A percentile compares a stretch with the other conserved stretches of the same genome.
These are phyloP conservation scores for Menidia beryllina DNA, from an alignment of 2,113 vertebrate species.

Conservation along the genomic window DNA sequence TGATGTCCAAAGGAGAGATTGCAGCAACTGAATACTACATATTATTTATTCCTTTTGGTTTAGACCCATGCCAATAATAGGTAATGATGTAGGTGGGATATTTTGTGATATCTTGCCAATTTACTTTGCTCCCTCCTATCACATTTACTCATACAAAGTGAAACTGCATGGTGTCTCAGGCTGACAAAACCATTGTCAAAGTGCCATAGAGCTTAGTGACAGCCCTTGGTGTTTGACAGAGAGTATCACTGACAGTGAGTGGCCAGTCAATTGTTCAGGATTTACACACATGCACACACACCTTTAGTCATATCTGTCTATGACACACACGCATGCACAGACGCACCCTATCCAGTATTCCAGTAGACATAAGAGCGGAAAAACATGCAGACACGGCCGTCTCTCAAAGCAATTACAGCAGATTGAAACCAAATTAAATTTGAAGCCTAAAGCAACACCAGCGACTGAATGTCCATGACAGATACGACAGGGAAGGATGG, in stretches of 20 bases:
- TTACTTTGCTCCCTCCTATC: constrained; percentile 1
- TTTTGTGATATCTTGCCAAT: constrained; percentile 47
- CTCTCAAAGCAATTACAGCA: constrained; percentile 86
- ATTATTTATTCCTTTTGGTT: constrained; percentile 3
- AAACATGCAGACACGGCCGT: constrained; percentile 75
- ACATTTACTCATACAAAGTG: constrained; percentile 11
- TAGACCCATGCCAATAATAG: constrained; percentile 52
- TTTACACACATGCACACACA: constrained; percentile 46
- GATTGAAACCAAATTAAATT: constrained; percentile 86
- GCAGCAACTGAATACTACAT: not conserved
- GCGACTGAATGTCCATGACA: constrained; percentile 72
- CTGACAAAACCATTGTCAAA: constrained; percentile 68
- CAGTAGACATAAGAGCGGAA: constrained; percentile 56
- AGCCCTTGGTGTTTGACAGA: constrained; percentile 73
- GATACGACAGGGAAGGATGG: constrained; percentile 71
- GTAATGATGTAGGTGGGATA: constrained; percentile 51
- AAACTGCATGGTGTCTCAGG: constrained; percentile 54
- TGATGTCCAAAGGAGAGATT: not conserved
- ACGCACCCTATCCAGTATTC: constrained; percentile 36
- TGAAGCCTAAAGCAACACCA: constrained; percentile 79
- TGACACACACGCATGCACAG: constrained; percentile 2
- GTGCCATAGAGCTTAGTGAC: constrained; percentile 64
- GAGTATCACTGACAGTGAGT: constrained; percentile 64
- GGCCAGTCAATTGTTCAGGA: constrained; percentile 61
- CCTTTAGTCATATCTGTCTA: constrained; percentile 43